Conservation (phyloP, 2,797 vertebrate species). For the Sebastiscus albofasciatus region DNA sequence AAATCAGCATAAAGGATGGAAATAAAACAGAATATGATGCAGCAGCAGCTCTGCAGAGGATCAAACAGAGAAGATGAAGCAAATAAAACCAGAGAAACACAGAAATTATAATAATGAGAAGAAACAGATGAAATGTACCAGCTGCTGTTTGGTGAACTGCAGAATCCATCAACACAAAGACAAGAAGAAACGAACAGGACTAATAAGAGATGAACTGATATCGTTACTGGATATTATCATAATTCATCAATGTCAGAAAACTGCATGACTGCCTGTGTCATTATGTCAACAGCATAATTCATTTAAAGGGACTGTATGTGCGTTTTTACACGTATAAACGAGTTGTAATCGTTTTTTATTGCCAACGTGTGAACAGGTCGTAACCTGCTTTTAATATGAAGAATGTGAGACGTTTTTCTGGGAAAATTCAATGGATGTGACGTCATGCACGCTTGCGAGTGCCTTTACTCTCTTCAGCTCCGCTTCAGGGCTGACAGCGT, state of each 20-base stretch:
- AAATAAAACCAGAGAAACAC: background rate
- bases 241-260: background rate
- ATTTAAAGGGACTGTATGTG: background rate
- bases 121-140: background rate
- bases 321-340: too few relatives aligned
- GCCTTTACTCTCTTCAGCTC: too few relatives aligned
- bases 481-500: too few relatives aligned
- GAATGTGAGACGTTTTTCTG: too few relatives aligned
- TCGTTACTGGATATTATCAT: background rate
- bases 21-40: background rate
- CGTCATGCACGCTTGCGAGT: too few relatives aligned
- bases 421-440: too few relatives aligned
- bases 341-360: too few relatives aligned
- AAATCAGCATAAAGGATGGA: background rate
- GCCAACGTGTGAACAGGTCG: too few relatives aligned
- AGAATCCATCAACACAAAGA: background rate
- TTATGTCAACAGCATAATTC: background rate
- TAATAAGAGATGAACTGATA: background rate
- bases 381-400: too few relatives aligned
- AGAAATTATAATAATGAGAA: background rate
- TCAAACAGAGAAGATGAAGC: background rate
- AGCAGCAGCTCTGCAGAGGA: background rate
- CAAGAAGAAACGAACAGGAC: background rate
- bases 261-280: background rate
- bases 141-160: background rate